Evolutionary conservation across 2,797 vertebrate genomes (phyloP), one percentile per base, ranked within the genome.

Genomic region (Phaenicophaeus curvirostris): DNA sequence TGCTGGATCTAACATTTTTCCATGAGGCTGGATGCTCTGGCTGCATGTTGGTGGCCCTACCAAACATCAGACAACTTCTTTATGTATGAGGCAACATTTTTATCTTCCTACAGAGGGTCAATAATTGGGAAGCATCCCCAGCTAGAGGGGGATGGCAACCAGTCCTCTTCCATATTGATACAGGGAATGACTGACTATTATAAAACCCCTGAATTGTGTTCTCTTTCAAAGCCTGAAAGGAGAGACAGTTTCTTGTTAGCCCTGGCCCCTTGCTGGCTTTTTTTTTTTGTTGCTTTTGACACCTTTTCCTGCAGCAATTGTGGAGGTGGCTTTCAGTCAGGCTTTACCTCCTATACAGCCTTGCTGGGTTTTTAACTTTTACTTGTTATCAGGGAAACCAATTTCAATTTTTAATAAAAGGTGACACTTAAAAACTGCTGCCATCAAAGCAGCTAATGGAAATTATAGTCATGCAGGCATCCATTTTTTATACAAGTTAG

Each of bases 271-370:
- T 62, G 76, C 80, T 95, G 79, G 79, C n/a, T 4, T 5, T 68
- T 80, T 41, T 73, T 35, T 84, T 75, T 87, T 87, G 75, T 44
- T 94, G 83, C 89, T 85, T 90, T 90, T 94, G 75, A 88, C 72
- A 87, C 37, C 86, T 94, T 80, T 85, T 85, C 79, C 83, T 48
- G 75, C 51, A 74, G 74, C 86, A 85, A 66, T 71, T 85, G 50
- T 85, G 72, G 76, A 90, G 76, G 76, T 94, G 87, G 80, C 90
- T 87, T 94, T 94, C 92, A 94, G 84, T 41, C 72, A 63, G 68
- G 44, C 59, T 88, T 95, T 75, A 39, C 92, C 41, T 88, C 77
- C 72, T 71, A 17, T 78, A 67, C 63, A 78, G 59, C 67, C 35
- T 85, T 53, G 50, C 76, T 63, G 76, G 11, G 27, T 79, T 92